A percentile compares a stretch with the other conserved stretches of the same genome.
Evolutionary conservation across 2,113 vertebrate genomes (phyloP).

Genomic region (Elanus axillaris): DNA sequence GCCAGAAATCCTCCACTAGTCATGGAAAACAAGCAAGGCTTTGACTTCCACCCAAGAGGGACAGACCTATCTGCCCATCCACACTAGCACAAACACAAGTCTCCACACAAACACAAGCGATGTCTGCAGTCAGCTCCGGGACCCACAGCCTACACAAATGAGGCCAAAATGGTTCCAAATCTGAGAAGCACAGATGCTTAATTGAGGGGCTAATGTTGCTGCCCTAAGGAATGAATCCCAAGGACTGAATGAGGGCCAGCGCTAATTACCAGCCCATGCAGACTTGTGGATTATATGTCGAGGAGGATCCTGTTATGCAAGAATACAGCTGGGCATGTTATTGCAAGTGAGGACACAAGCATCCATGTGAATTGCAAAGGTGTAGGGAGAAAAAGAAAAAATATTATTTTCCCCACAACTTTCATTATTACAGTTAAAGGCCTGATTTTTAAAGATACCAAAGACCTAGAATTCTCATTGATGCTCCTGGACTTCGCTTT

Average conservation of each 20-base stretch:
- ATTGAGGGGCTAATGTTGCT: background rate
- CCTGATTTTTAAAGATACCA: background rate
- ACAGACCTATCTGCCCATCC: background rate
- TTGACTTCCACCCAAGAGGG: background rate
- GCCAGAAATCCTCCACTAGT: background rate
- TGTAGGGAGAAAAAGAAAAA: background rate
- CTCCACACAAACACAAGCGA: accelerated
- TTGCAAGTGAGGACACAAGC: background rate
- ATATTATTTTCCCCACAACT: background rate
- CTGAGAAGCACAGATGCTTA: background rate
- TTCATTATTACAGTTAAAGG: background rate
- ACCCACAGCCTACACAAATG: background rate
- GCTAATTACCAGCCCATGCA: background rate
- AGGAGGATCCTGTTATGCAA: conserved; percentile 6
- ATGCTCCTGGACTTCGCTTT: background rate
- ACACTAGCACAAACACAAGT: too few relatives aligned
- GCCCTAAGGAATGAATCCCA: background rate
- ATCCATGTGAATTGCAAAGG: background rate
- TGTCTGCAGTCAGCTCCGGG: accelerated
- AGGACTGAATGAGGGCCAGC: background rate
- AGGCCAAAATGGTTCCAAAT: background rate
- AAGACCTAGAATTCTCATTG: background rate
- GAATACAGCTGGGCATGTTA: background rate
- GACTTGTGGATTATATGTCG: accelerated
- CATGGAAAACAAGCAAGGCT: background rate